Evolutionary conservation across 2,113 vertebrate species (phyloP), one percentile per base, ranked within the genome.

Genomic region (Hippolais icterina): DNA sequence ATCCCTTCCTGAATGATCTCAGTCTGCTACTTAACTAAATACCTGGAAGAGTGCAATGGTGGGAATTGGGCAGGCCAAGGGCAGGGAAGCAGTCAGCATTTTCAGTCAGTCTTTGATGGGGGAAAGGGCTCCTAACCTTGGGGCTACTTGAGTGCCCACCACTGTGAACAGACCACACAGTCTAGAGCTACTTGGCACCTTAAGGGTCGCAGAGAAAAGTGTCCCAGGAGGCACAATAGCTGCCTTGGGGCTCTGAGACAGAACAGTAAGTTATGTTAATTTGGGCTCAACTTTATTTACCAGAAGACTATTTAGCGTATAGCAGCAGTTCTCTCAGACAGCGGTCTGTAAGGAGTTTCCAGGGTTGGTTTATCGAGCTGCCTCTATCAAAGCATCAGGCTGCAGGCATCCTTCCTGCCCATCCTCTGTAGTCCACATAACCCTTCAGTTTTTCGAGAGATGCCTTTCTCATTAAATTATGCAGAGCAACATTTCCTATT

Each of bases 331-430:
- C 49, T 68, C 31, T 64, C 56, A 31, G 75, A 76, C 19, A 86
- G 44, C 63, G 64, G 31, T 70, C 59, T 77, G 27, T 50, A 54
- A 79, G 61, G 69, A 79, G 61, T 87, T 89, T 87, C 57, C 70
- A 94, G 57, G 37, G 37, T 7, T 95, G 78, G 66, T 91, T 91
- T 87, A 68, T 79, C 92, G 65, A 93, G 63, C 81, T 96, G 87
- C 28, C n/a, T 33, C 35, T 93, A 11, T 72, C 57, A 76, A 91
- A 94, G 57, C 57, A 71, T 74, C 66, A 31, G 42, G 39, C 63
- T 87, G 47, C 61, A 72, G 70, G 69, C 66, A 69, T 61, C 66
- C 37, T 85, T 82, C 74, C 49, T 91, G 87, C 41, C 46, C 29
- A 42, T 53, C 70, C 74, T 72, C 27, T 63, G 14, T 44, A 49